Base-by-base conservation (phyloP, 2,888 invertebrate genomes). In the Nomada ferruginata region DNA sequence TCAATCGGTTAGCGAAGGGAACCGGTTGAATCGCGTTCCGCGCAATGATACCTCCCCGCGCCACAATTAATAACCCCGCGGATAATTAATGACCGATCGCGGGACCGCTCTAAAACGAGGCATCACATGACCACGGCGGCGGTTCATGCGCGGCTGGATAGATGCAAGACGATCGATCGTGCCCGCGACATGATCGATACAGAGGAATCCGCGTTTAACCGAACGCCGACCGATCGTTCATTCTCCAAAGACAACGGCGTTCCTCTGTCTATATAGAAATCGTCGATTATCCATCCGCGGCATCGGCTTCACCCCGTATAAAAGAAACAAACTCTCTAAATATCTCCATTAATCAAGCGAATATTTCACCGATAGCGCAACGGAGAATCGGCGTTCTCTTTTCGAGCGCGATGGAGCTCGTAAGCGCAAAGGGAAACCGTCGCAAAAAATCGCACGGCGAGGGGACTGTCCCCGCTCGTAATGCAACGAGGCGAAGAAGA, bases 81-180 rank as follows among this genome's bases (percentile, higher is more conserved):
- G 20, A 63, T 85, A 87, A 88, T 88, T 87, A 88, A 87, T 87
- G 87, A 86, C 82, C 79, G 59, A 76, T 74, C 79, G 77, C 72
- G 83, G 68, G 76, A 80, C 76, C 82, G 79, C 74, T 83, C 76
- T 75, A 59, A 69, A 86, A 80, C 70, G 72, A 79, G 70, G 75
- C 72, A 80, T 74, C 81, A 73, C 71, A 68, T 57, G 71, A 82
- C 65, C 61, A 63, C 68, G 70, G 72, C 77, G 70, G 65, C 47
- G 50, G 15, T 23, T 44, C 53, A 53, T n/a, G 59, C 59, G 29
- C 73, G 66, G 69, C 66, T 61, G 63, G 83, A 86, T 76, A 76
- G 79, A 82, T 66, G 53, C 50, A 76, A 63, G 69, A 76, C 76
- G 85, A 86, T 78, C 80, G 83, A 86, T 85, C 80, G 77, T 66